A percentile compares a stretch with the other conserved stretches of the same genome.
These are phyloP conservation scores for Schlechtendalia chinensis DNA, from an alignment of 1,140 invertebrate genomes.

Conservation along the genomic window DNA sequence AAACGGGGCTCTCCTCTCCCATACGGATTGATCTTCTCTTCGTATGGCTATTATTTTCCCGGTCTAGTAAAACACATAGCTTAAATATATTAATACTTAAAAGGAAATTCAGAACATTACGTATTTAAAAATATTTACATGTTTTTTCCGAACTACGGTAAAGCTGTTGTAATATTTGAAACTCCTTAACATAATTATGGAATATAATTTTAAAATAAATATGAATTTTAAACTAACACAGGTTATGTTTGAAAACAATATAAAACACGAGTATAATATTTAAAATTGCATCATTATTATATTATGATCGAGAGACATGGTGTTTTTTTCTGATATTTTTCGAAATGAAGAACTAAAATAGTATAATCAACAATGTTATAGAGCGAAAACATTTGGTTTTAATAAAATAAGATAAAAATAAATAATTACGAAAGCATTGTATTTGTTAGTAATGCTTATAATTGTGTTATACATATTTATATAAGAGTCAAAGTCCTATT, in stretches of 20 bases:
- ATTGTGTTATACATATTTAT: neutral
- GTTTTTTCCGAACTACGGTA: neutral
- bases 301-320: neutral
- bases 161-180: slow-evolving; percentile 2
- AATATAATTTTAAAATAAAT: neutral
- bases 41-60: slow-evolving; percentile 77
- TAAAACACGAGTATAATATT: neutral
- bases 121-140: slow-evolving; percentile 14
- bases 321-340: slow-evolving; percentile 1
- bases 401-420: neutral
- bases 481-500: neutral
- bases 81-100: slow-evolving; percentile 1
- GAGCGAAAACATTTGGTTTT: neutral
- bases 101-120: neutral
- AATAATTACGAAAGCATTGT: neutral
- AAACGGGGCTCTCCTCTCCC: slow-evolving; percentile 95
- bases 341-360: neutral
- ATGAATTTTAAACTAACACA: neutral
- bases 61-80: slow-evolving; percentile 50
- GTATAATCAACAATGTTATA: neutral
- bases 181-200: slow-evolving; percentile 12
- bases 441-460: neutral
- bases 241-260: neutral
- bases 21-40: slow-evolving; percentile 94
- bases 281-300: neutral